phyloP scores from a whole-genome alignment of 2,888 invertebrate species.

The Rhamphomyia laevipes region DNA sequence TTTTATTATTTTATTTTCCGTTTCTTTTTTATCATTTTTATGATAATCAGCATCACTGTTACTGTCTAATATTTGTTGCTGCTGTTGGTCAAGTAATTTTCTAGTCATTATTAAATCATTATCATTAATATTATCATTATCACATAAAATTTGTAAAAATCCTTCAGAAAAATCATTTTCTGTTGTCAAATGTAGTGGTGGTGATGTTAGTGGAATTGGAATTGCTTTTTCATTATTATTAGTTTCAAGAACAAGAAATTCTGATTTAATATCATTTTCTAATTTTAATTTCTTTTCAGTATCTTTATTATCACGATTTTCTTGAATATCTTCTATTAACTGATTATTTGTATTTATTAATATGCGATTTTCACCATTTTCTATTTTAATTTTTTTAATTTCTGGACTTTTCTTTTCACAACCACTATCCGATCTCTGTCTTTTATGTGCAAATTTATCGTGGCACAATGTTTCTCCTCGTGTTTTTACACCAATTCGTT shows the following conservation, averaged over 20 bases:
- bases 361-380: conserved; percentile 11
- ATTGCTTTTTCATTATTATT: not conserved
- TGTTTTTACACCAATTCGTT: conserved; percentile 49
- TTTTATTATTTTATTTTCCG: not conserved
- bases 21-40: not conserved
- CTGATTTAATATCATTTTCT: not conserved
- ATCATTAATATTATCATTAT: not conserved
- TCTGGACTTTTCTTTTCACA: conserved; percentile 43
- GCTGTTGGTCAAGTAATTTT: not conserved
- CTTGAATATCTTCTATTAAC: too few relatives aligned
- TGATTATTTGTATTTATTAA: not conserved
- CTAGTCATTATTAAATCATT: not conserved
- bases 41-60: conserved; percentile 1
- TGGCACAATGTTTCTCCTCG: conserved; percentile 37
- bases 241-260: not conserved
- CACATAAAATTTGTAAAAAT: not conserved
- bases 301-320: not conserved
- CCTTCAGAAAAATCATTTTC: conserved; percentile 1
- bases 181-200: not conserved
- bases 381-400: conserved; percentile 36
- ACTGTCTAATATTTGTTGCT: not conserved
- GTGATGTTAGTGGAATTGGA: not conserved
- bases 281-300: not conserved
- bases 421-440: conserved; percentile 48
- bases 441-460: conserved; percentile 26